A percentile compares a stretch with the other conserved stretches of the same genome.
Conservation (phyloP, 2,797 vertebrate species). For the Protosalanx chinensis region DNA sequence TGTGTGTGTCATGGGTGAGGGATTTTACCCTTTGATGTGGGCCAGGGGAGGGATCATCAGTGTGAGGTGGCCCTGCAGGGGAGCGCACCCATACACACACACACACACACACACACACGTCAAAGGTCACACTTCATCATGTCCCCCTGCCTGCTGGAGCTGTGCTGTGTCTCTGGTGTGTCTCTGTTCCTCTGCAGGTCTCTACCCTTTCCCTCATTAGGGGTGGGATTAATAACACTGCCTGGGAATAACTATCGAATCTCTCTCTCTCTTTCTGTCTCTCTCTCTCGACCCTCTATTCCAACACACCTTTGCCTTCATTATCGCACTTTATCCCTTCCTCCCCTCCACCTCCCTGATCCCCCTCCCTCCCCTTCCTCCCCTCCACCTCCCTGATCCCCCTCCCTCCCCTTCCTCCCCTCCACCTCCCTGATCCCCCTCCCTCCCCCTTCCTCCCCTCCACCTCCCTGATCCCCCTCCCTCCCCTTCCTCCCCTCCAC, state of each 20-base stretch:
- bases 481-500: too few relatives aligned
- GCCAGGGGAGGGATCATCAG: constrained; percentile 47
- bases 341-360: not conserved
- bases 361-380: constrained; percentile 8
- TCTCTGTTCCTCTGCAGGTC: constrained; percentile 49
- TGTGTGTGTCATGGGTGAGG: constrained; percentile 39
- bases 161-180: too few relatives aligned
- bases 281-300: constrained; percentile 39
- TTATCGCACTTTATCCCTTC: not conserved
- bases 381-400: constrained; percentile 29
- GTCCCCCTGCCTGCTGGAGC: constrained; percentile 49
- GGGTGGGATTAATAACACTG: constrained; percentile 73
- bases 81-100: constrained; percentile 46
- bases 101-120: constrained; percentile 38
- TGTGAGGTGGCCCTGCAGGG: constrained; percentile 55
- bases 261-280: constrained; percentile 65
- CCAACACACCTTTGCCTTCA: constrained; percentile 30
- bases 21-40: constrained; percentile 48
- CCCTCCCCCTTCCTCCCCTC: constrained; percentile 2
- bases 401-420: constrained; percentile 2
- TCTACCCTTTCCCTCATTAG: constrained; percentile 70
- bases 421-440: not conserved
- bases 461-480: constrained; percentile 14
- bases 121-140: constrained; percentile 77
- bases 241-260: constrained; percentile 72